Evolutionary conservation across 2,888 invertebrate species (phyloP), one percentile per base, ranked within the genome.

Genomic region (Parnassius apollo): DNA sequence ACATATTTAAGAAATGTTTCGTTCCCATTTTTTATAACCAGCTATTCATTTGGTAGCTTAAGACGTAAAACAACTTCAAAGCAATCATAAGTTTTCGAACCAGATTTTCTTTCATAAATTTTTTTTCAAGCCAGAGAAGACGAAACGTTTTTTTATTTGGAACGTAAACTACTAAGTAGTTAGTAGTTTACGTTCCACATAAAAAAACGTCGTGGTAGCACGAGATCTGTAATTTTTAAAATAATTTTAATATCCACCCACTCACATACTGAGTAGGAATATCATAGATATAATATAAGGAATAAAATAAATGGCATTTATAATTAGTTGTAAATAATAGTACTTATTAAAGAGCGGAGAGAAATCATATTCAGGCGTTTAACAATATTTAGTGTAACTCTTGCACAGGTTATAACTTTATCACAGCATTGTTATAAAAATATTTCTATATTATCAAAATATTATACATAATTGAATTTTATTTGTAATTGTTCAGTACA

Each of bases 271-370:
- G 49, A 49, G 44, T 45, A 18, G n/a, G 48, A 53, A 22, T 35
- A 51, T 66, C 18, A 18, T 18, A 18, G 18, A 18, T 18, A 18
- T 18, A 18, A 18, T 18, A 18, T 18, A 18, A 18, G 1, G 64
- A 61, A 57, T 35, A 61, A 56, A 65, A 66, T 62, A 66, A 68
- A 73, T 65, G 69, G 76, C 76, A 76, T 76, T 76, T 76, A 76
- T 73, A 62, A 66, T 68, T 69, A 73, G 64, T 58, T 77, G 75
- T 78, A 76, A 65, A 76, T 77, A 77, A 44, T 69, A 70, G 58
- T 68, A 64, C 59, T 62, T 64, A 67, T 4, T 62, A 56, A 59
- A 59, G 62, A 61, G 57, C 50, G 60, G 57, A 65, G 49, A 13
- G 49, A 49, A 49, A 49, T 13, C 7, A 49, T 13, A 49, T 49